A percentile compares a stretch with the other conserved stretches of the same genome.
These are phyloP conservation scores for Aproaerema taeniolella DNA, from an alignment of 2,888 invertebrate species.

Conservation along the genomic window DNA sequence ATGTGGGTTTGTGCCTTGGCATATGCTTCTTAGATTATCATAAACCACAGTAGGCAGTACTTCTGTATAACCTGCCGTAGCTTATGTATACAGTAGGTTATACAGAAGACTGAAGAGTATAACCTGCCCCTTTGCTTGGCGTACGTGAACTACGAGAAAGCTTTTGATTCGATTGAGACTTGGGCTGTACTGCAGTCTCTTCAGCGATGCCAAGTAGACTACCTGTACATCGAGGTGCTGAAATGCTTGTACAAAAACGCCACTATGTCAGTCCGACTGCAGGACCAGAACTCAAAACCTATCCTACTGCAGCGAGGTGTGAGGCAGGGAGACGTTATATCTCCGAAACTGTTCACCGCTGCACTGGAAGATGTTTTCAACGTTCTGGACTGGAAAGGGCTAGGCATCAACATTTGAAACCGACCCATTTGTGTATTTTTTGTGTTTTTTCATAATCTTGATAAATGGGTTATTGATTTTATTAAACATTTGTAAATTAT, in stretches of 20 bases:
- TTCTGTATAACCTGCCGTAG: no score
- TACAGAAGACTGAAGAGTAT: no score
- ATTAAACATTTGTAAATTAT: no score
- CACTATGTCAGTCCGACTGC: no score
- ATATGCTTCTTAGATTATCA: conserved; percentile 2
- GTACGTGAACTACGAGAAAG: no score
- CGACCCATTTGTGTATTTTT: no score
- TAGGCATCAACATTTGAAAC: neutral
- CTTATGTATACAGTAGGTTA: neutral
- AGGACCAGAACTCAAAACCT: neutral
- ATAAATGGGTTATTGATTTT: no score
- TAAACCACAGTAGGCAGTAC: no score
- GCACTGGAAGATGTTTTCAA: no score
- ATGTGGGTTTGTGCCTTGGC: conserved; percentile 5
- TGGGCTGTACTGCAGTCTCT: conserved; percentile 19
- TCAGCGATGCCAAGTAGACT: conserved; percentile 16
- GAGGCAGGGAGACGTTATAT: neutral
- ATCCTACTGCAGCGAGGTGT: neutral
- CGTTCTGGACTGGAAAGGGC: neutral
- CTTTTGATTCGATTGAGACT: conserved; percentile 20
- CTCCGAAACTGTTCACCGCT: neutral
- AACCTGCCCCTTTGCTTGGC: conserved; percentile 12
- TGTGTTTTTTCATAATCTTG: no score
- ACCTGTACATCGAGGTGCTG: conserved; percentile 14
- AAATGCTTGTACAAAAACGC: neutral